Conservation (phyloP, 2,797 vertebrate species). For the Paramormyrops hopkinsi region DNA sequence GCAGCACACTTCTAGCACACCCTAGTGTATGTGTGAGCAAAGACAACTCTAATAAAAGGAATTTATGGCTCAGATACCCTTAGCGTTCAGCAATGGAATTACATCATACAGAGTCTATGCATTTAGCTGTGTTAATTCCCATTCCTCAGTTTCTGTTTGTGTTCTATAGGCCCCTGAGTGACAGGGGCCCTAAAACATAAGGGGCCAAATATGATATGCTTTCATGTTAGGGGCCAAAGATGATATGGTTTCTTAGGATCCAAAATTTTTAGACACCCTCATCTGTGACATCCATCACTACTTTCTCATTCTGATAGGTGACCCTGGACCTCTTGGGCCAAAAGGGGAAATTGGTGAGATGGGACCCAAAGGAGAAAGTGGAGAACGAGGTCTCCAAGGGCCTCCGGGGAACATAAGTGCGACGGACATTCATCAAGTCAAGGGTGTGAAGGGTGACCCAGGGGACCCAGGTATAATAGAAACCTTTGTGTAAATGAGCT, state of each 20-base stretch:
- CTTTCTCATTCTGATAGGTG: constrained; percentile 17
- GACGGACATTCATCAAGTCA: constrained; percentile 70
- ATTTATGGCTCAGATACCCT: background rate
- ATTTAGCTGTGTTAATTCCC: background rate
- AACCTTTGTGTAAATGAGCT: background rate
- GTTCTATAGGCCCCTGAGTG: background rate
- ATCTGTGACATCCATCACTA: background rate
- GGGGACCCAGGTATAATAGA: constrained; percentile 64
- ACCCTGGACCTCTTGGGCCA: constrained; percentile 53
- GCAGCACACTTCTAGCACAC: background rate
- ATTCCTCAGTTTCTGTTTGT: background rate
- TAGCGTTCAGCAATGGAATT: background rate
- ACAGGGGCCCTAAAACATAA: background rate
- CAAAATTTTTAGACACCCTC: background rate
- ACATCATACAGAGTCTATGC: background rate
- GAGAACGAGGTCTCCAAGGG: constrained; percentile 59
- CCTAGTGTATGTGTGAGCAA: background rate
- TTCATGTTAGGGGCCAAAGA: background rate
- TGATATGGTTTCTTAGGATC: background rate
- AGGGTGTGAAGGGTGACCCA: constrained; percentile 1
- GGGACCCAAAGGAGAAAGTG: constrained; percentile 70
- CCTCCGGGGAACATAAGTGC: background rate
- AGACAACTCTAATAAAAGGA: background rate
- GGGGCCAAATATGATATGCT: background rate
- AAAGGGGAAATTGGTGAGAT: constrained; percentile 55